phyloP scores from a whole-genome alignment of 1,140 invertebrate genomes.

The Heliconius nattereri region DNA sequence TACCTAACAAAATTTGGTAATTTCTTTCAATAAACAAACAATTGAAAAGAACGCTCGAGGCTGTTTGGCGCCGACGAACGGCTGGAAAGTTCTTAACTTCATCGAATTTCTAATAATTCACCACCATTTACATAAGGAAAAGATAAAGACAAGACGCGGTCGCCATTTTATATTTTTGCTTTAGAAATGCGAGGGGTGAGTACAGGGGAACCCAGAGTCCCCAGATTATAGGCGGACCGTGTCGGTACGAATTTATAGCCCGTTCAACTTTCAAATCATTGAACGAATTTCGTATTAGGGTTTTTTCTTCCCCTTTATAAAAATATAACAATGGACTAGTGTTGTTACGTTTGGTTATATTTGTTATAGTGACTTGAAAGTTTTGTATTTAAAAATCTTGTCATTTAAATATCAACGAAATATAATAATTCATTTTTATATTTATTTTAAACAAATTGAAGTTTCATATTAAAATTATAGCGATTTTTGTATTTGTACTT shows the following conservation, averaged over 20 bases:
- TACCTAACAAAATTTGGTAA: not conserved
- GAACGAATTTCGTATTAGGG: conserved; percentile 43
- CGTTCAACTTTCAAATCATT: conserved; percentile 51
- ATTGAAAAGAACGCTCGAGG: conserved; percentile 36
- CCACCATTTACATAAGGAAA: conserved; percentile 60
- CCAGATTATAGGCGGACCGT: conserved; percentile 47
- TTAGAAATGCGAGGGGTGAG: conserved; percentile 36
- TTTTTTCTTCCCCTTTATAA: conserved; percentile 31
- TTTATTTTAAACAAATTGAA: not conserved
- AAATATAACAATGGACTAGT: conserved; percentile 10
- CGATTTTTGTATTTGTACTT: not conserved
- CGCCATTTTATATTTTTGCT: conserved; percentile 53
- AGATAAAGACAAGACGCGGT: conserved; percentile 59
- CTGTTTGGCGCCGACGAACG: conserved; percentile 47
- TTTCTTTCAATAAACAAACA: conserved; percentile 29
- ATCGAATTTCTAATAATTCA: conserved; percentile 55
- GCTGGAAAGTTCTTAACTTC: conserved; percentile 59
- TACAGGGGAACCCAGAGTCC: conserved; percentile 35
- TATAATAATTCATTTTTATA: too few species aligned
- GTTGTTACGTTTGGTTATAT: not conserved
- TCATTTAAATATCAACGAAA: too few species aligned
- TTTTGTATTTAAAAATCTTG: not conserved
- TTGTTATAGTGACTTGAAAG: not conserved
- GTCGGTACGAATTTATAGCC: conserved; percentile 47
- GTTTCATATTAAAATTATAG: not conserved